These are phyloP conservation scores for Autographa gamma DNA, from an alignment of 2,888 invertebrate species.

Conservation along the genomic window DNA sequence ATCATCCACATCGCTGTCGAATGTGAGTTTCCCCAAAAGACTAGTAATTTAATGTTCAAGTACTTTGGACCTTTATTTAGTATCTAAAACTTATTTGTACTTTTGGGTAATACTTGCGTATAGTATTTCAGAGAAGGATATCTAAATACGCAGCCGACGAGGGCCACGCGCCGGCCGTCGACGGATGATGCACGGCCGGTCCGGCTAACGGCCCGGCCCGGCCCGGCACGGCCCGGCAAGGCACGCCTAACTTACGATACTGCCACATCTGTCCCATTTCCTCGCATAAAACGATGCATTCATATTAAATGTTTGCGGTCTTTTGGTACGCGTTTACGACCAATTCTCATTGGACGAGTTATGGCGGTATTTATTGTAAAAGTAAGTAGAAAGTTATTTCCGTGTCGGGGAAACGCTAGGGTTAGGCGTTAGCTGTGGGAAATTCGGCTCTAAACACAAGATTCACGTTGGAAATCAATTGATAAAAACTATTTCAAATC, in stretches of 20 bases:
- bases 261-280: conserved; percentile 44
- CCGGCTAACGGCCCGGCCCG: conserved; percentile 46
- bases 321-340: conserved; percentile 38
- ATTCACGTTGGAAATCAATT: conserved; percentile 19
- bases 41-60: too few relatives aligned
- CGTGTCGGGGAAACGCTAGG: conserved; percentile 30
- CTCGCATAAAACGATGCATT: conserved; percentile 41
- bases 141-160: conserved; percentile 16
- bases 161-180: conserved; percentile 38
- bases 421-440: conserved; percentile 37
- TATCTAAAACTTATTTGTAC: too few relatives aligned
- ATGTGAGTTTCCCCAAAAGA: too few relatives aligned
- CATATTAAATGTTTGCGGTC: conserved; percentile 38
- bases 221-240: conserved; percentile 3
- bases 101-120: background rate
- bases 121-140: conserved; percentile 19
- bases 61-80: too few relatives aligned
- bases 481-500: background rate
- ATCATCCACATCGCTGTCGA: too few relatives aligned
- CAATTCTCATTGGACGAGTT: conserved; percentile 36
- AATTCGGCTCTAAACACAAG: conserved; percentile 37
- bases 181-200: conserved; percentile 36
- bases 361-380: conserved; percentile 41
- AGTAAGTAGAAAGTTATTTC: conserved; percentile 41
- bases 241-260: conserved; percentile 32